Base-by-base conservation (phyloP, 2,113 vertebrate species). In the Hucho hucho region DNA sequence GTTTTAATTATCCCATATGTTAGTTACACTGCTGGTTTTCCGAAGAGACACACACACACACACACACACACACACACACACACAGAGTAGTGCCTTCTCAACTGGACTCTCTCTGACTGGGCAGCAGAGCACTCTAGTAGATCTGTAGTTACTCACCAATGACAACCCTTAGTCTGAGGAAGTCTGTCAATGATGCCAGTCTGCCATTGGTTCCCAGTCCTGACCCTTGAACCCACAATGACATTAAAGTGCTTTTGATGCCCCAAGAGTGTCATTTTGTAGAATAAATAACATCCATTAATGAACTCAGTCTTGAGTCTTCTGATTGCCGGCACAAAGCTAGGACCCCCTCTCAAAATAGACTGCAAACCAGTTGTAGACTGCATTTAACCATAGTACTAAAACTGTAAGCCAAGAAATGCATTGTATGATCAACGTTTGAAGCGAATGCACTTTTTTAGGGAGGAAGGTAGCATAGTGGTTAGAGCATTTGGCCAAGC, bases 301-400 rank as follows among this genome's bases (percentile, higher is more conserved):
- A 20, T 56, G 3, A 56, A 6, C 53, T 56, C 49, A 16, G 16
- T 56, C 49, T 13, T 56, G 37, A 37, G 9, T 9, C 37, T 43
- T 43, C 37, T 43, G 7, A 43, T 11, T 43, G 2, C 37, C 9
- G 9, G 37, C 37, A 43, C 2, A 11, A 11, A 43, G 37, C 0
- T 43, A 11, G 11, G 37, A 43, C 37, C 37, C 37, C 37, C 37
- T 43, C 37, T 43, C 37, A 43, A 43, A 43, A 43, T 56, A 43
- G 67, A 47, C 91, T 93, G 93, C 93, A 93, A 95, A 93, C 93
- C 93, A 95, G 88, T 92, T 90, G 82, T 90, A 92, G 93, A 93
- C 91, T 90, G 88, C 70, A 83, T 90, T 73, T 73, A 72, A 49
- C 32, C 25, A 22, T 68, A 6, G 47, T 56, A 75, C 13, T 63